Evolutionary conservation across 2,113 vertebrate genomes (phyloP).

Genomic region (Tetrax tetrax): DNA sequence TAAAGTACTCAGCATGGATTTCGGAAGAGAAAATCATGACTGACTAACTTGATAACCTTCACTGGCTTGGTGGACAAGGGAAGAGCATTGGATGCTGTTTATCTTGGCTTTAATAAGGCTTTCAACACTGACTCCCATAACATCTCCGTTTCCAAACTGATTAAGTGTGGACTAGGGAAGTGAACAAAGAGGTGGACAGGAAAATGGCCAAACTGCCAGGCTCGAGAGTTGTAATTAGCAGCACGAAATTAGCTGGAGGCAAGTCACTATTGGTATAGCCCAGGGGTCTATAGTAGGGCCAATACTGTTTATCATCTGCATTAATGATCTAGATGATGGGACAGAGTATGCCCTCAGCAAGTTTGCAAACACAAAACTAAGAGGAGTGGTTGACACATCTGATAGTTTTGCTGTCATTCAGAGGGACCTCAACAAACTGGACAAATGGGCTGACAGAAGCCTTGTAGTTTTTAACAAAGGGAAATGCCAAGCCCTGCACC

Average conservation of each 20-base stretch:
- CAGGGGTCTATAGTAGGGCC: not conserved
- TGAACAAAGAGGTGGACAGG: not conserved
- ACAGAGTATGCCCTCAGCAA: not conserved
- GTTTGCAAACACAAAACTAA: not conserved
- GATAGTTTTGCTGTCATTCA: not conserved
- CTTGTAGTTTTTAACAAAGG: not conserved
- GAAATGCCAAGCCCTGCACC: not conserved
- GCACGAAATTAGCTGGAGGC: not conserved
- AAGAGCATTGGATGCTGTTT: not conserved
- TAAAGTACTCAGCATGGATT: not conserved
- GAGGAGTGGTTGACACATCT: not conserved
- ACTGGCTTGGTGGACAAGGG: not conserved
- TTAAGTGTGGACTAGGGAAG: not conserved
- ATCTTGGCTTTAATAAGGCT: not conserved
- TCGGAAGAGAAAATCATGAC: not conserved
- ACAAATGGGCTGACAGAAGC: not conserved
- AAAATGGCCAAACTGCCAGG: not conserved
- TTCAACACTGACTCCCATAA: not conserved
- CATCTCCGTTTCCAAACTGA: not conserved
- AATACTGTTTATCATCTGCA: not conserved
- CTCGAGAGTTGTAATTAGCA: not conserved
- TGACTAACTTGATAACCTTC: not conserved
- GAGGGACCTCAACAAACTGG: not conserved
- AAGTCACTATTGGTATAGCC: no score
- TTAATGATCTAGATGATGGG: not conserved